phyloP scores from a whole-genome alignment of 2,113 vertebrate species.

The Peromyscus californicus region DNA sequence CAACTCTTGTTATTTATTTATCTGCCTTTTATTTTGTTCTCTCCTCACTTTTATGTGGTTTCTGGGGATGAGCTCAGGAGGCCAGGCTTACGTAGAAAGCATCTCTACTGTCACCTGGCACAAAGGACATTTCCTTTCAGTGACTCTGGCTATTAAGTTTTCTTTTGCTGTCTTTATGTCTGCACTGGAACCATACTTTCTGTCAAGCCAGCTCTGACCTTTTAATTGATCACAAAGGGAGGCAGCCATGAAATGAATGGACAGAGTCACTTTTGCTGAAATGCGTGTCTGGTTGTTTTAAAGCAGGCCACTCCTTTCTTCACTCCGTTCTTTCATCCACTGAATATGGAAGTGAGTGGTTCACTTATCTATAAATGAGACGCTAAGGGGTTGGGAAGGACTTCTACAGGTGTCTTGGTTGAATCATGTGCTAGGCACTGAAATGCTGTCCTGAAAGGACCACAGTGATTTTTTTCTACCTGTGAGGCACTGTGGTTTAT shows the following conservation, averaged over 20 bases:
- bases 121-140: neutral
- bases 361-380: neutral
- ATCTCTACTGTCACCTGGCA: neutral
- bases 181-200: neutral
- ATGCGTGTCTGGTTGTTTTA: neutral
- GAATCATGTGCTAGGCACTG: constrained; percentile 23
- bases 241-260: neutral
- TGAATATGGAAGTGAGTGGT: too few relatives aligned
- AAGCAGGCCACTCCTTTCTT: neutral
- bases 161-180: neutral
- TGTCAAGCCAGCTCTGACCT: neutral
- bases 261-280: constrained; percentile 2
- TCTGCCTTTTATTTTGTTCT: neutral
- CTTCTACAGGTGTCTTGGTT: constrained; percentile 26
- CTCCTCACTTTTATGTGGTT: neutral
- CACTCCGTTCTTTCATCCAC: neutral
- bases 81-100: neutral
- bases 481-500: constrained; percentile 30
- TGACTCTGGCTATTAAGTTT: constrained; percentile 5
- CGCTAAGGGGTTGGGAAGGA: neutral
- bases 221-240: neutral
- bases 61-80: neutral
- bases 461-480: neutral
- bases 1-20: neutral
- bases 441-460: neutral